Evolutionary conservation across 2,888 invertebrate genomes (phyloP).

Genomic region (Drosophila pegasa): DNA sequence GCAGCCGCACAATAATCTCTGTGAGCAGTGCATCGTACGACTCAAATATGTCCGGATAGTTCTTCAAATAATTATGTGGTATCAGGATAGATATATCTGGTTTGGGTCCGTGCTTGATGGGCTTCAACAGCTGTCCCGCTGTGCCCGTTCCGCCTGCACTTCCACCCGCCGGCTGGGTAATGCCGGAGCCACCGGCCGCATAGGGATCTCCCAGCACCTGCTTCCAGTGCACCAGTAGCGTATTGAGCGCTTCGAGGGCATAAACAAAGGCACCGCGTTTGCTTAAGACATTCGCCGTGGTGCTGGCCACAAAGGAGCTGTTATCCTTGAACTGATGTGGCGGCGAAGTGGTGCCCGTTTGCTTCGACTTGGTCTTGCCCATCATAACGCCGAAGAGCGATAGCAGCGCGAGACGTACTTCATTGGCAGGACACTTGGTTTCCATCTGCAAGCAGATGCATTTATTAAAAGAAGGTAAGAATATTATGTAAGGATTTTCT

Average conservation of each 20-base stretch:
- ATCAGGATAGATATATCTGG: slow-evolving; percentile 99
- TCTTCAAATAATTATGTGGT: slow-evolving; percentile 95
- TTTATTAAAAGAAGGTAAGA: too few species aligned
- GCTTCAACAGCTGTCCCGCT: slow-evolving; percentile 89
- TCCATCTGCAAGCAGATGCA: slow-evolving; percentile 68
- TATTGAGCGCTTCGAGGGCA: slow-evolving; percentile 89
- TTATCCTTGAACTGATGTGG: slow-evolving; percentile 86
- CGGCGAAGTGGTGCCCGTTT: slow-evolving; percentile 84
- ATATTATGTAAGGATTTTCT: neutral
- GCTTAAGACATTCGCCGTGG: slow-evolving; percentile 89
- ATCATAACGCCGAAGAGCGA: slow-evolving; percentile 90
- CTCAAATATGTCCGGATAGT: slow-evolving; percentile 96
- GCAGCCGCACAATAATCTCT: slow-evolving; percentile 96
- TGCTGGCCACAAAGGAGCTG: slow-evolving; percentile 88
- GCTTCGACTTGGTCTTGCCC: slow-evolving; percentile 85
- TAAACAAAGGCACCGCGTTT: slow-evolving; percentile 90
- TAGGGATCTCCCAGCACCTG: slow-evolving; percentile 84
- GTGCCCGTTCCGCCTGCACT: slow-evolving; percentile 31
- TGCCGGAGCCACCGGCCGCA: slow-evolving; percentile 45
- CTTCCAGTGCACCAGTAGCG: slow-evolving; percentile 92
- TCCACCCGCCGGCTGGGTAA: slow-evolving; percentile 33
- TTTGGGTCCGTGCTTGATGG: slow-evolving; percentile 91
- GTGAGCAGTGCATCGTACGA: slow-evolving; percentile 97
- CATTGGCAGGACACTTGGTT: slow-evolving; percentile 89
- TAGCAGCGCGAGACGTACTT: slow-evolving; percentile 95